phyloP scores from a whole-genome alignment of 1,140 invertebrate genomes.

The Carcinoscorpius rotundicauda region DNA sequence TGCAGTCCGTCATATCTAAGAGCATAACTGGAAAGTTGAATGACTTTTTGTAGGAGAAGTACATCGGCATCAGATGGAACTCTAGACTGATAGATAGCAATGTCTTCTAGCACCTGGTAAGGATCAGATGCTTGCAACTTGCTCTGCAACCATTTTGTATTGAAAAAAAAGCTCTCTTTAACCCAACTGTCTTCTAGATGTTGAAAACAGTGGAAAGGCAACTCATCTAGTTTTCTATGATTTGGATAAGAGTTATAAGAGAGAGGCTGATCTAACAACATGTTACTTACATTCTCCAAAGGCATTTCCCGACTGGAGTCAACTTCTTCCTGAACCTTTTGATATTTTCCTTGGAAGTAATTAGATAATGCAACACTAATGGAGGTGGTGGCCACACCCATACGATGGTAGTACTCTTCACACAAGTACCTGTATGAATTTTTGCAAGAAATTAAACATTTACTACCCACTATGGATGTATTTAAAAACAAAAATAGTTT shows the following conservation, averaged over 20 bases:
- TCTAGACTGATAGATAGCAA: constrained; percentile 36
- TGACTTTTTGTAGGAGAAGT: constrained; percentile 45
- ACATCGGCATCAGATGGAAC: constrained; percentile 33
- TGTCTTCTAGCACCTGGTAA: constrained; percentile 48
- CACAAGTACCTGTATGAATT: constrained; percentile 12
- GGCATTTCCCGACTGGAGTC: no score
- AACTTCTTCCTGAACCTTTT: no score
- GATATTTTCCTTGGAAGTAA: neutral
- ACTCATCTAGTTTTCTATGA: constrained; percentile 63
- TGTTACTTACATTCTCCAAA: constrained; percentile 6
- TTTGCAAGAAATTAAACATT: constrained; percentile 11
- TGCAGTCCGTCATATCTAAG: constrained; percentile 60
- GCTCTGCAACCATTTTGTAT: constrained; percentile 56
- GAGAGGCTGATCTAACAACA: constrained; percentile 26
- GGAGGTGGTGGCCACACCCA: neutral
- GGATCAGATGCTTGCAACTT: constrained; percentile 55
- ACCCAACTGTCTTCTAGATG: constrained; percentile 30
- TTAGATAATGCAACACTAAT: neutral
- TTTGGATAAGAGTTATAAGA: constrained; percentile 47
- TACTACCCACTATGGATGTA: constrained; percentile 14
- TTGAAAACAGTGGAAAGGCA: constrained; percentile 51
- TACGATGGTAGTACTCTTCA: constrained; percentile 6
- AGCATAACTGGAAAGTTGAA: constrained; percentile 49
- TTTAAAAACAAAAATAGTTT: constrained; percentile 10
- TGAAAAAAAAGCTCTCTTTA: constrained; percentile 38